phyloP scores from a whole-genome alignment of 2,113 vertebrate species.

The Garra rufa region DNA sequence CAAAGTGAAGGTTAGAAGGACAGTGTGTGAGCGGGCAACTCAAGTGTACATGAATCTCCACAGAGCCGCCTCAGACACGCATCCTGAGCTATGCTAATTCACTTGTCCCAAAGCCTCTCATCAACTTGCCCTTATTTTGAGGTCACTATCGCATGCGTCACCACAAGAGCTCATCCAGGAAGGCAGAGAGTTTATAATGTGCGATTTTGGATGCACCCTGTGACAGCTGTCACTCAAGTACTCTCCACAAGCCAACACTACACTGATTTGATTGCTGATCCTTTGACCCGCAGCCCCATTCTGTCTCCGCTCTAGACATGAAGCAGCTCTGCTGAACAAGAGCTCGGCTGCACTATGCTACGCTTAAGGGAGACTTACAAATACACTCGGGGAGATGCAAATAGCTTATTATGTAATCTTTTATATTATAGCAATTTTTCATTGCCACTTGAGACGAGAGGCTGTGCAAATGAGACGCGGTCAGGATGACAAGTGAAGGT shows the following conservation, averaged over 20 bases:
- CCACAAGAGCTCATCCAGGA: constrained; percentile 56
- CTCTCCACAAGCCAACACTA: constrained; percentile 51
- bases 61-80: constrained; percentile 43
- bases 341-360: constrained; percentile 39
- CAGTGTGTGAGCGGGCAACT: constrained; percentile 13
- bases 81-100: constrained; percentile 52
- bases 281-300: constrained; percentile 54
- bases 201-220: constrained; percentile 45
- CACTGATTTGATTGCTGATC: constrained; percentile 60
- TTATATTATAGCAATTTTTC: constrained; percentile 55
- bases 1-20: constrained; percentile 42
- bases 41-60: constrained; percentile 41
- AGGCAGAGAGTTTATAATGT: constrained; percentile 49
- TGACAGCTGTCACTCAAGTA: constrained; percentile 58
- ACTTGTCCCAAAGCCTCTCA: constrained; percentile 59
- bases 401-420: constrained; percentile 59
- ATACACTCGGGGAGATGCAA: constrained; percentile 47
- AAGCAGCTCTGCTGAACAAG: constrained; percentile 39
- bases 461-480: constrained; percentile 51
- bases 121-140: constrained; percentile 47
- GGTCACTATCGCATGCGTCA: constrained; percentile 47
- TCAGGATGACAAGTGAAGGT: constrained; percentile 61
- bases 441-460: constrained; percentile 53
- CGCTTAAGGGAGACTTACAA: constrained; percentile 41
- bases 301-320: constrained; percentile 40